Base-by-base conservation (phyloP, 2,797 vertebrate genomes). In the Lacerta bilineata region DNA sequence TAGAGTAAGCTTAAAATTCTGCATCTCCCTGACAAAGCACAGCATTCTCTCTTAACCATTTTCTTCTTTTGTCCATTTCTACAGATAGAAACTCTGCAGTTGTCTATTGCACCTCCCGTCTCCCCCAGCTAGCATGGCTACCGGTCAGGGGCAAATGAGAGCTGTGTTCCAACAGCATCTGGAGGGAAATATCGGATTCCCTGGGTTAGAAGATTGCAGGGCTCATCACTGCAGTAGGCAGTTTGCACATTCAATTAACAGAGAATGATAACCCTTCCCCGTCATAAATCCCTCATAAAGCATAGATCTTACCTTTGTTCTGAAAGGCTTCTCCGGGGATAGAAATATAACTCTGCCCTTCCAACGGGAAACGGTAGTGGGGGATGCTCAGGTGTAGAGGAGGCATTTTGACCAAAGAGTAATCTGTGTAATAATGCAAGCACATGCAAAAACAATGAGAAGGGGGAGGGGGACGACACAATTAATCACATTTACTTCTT, bases 291-390 rank as follows among this genome's bases (percentile, higher is more conserved):
- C 75, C 64, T 88, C 66, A 55, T 55, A 55, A 55, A 55, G 50
- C 50, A 55, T 55, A 55, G 50, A 15, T 95, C 98, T 98, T 96
- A 99, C 99, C 97, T 95, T 97, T 96, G 91, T 96, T 92, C 64
- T 93, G 91, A 90, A 99, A 98, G 55, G 99, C 98, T 93, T 98
- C 97, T 0, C 97, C 97, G 0, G 99, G 99, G 41, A 99, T 98
- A 15, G 98, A 98, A 89, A 99, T 97, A 88, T 98, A 99, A 95
- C 95, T 99, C 93, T 97, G 98, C 66, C 99, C 99, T 66, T 80
- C 96, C 8, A 96, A 96, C 0, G 99, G 99, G 91, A 99, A 99
- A 83, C 99, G 98, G 94, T 98, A 99, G 93, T 97, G 96, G 5
- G 94, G 95, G 89, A 97, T 87, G 33, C 97, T 98, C 95, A 97